Evolutionary conservation across 2,797 vertebrate species (phyloP), one percentile per base, ranked within the genome.

Genomic region (Salmo trutta): DNA sequence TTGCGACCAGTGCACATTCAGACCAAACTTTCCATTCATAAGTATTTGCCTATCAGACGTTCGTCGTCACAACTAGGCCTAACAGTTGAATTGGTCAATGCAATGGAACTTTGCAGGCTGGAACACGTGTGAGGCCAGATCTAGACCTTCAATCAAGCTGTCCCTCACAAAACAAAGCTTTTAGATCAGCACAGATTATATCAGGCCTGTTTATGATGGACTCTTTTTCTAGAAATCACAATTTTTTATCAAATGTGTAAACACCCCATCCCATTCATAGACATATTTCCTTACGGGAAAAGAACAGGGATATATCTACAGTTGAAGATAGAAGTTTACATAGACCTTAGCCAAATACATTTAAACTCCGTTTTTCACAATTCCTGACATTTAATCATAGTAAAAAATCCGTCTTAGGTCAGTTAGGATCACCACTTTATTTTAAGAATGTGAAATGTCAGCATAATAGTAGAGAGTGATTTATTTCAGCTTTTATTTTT

Each of bases 1-100:
- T 80, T 75, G 89, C 86, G 85, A 89, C 83, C 87, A 88, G 81
- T 81, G 78, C 81, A 81, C 77, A 75, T 78, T 80, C 80, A 86
- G 82, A 85, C 75, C 76, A 84, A 88, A 92, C 83, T 92, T 92
- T 91, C 90, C 91, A 87, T 85, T 90, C 81, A 84, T 75, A 70
- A 88, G 79, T 75, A 79, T 87, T 89, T 90, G 80, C 75, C 78
- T 89, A 77, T 88, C 81, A 85, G 59, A 76, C 52, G 70, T 75
- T 71, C 74, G 75, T 83, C 76, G 83, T 81, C 77, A 79, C 83
- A 84, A 84, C 84, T 68, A 83, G 83, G 83, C 16, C 6, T 83
- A 88, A 90, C 82, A 80, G 80, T 81, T 89, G 84, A 83, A 81
- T 79, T 64, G 84, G 75, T 85, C 67, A 3, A 73, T 16, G 33